phyloP scores from a whole-genome alignment of 2,888 invertebrate species.

The Antheraea assamensis region DNA sequence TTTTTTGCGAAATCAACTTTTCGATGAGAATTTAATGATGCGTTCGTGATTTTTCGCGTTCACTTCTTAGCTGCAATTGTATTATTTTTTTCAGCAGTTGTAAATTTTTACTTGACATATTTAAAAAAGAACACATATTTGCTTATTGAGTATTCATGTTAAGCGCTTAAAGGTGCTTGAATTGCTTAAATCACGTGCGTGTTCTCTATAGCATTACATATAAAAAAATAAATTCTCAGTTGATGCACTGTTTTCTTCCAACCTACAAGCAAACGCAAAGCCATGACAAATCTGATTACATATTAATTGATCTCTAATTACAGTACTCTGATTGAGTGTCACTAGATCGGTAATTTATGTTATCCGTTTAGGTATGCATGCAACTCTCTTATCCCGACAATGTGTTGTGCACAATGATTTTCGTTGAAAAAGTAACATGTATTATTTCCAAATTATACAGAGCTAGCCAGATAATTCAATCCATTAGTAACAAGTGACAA shows the following conservation, averaged over 20 bases:
- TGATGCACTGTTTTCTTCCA: too few relatives aligned
- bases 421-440: too few relatives aligned
- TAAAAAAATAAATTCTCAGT: background rate
- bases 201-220: background rate
- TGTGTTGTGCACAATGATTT: too few relatives aligned
- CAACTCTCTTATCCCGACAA: too few relatives aligned
- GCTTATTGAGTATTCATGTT: background rate
- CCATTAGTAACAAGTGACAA: background rate
- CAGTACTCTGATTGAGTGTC: too few relatives aligned
- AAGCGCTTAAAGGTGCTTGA: background rate
- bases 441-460: too few relatives aligned
- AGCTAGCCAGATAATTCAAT: background rate
- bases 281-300: too few relatives aligned
- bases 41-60: constrained; percentile 75
- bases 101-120: constrained; percentile 19
- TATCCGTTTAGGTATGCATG: too few relatives aligned
- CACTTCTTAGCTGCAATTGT: constrained; percentile 27
- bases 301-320: too few relatives aligned
- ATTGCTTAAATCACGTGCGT: background rate
- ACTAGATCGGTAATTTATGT: too few relatives aligned
- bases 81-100: constrained; percentile 36
- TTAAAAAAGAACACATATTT: constrained; percentile 16
- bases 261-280: too few relatives aligned
- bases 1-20: constrained; percentile 56
- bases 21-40: constrained; percentile 72